Evolutionary conservation across 2,113 vertebrate species (phyloP).

Genomic region (Saccopteryx leptura): DNA sequence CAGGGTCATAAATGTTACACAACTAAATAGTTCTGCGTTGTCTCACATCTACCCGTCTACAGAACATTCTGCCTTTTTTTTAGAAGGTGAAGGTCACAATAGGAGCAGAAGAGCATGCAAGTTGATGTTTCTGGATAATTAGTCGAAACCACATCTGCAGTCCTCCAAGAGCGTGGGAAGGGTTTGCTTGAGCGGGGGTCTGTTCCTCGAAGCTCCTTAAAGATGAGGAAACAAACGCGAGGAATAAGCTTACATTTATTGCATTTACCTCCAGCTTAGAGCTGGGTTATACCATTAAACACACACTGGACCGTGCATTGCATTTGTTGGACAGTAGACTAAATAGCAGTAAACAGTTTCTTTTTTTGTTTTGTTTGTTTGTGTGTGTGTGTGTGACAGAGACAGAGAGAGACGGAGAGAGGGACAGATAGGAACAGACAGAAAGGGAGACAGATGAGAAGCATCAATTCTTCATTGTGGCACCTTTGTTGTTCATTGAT

Average conservation of each 20-base stretch:
- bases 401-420: too few relatives aligned
- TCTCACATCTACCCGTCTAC: neutral
- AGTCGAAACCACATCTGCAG: neutral
- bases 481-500: too few relatives aligned
- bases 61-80: slow-evolving; percentile 2
- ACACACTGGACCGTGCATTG: neutral
- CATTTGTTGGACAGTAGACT: neutral
- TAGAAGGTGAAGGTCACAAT: neutral
- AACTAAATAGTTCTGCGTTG: neutral
- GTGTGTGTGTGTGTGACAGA: too few relatives aligned
- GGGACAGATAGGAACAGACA: too few relatives aligned
- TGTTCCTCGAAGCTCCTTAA: neutral
- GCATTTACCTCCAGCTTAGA: neutral
- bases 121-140: neutral
- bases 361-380: too few relatives aligned
- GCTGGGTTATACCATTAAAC: neutral
- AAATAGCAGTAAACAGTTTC: too few relatives aligned
- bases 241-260: neutral
- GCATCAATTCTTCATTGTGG: too few relatives aligned
- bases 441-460: too few relatives aligned
- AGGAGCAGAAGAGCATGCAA: neutral
- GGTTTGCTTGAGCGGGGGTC: neutral
- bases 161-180: neutral
- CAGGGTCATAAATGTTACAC: neutral
- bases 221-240: neutral